phyloP scores from a whole-genome alignment of 2,888 invertebrate species.

The Agapostemon virescens region DNA sequence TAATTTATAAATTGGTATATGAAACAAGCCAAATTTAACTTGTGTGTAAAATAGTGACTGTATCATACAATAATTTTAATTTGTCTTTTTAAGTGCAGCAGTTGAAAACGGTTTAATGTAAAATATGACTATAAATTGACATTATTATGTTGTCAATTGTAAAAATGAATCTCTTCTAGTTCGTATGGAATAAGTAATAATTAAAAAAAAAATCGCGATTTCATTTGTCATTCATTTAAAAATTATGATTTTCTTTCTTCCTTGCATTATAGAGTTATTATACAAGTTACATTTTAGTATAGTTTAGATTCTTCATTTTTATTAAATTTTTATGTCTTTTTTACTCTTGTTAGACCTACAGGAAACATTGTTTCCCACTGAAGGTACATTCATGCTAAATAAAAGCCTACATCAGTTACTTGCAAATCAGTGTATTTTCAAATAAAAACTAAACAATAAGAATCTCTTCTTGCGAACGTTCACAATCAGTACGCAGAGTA shows the following conservation, averaged over 20 bases:
- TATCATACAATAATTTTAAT: too few species aligned
- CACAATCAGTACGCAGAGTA: conserved; percentile 29
- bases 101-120: too few species aligned
- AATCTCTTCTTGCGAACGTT: conserved; percentile 26
- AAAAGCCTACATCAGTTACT: neutral
- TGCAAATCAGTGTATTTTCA: conserved; percentile 45
- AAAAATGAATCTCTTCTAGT: too few species aligned
- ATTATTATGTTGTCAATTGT: too few species aligned
- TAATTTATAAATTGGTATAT: too few species aligned
- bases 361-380: neutral
- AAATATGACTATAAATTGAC: too few species aligned
- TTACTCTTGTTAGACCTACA: neutral
- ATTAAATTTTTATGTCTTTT: neutral
- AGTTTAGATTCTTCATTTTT: neutral
- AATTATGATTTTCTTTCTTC: neutral
- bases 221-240: neutral
- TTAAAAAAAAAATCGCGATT: neutral
- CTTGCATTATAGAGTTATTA: neutral
- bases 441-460: conserved; percentile 50
- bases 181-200: neutral
- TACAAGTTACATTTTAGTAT: neutral
- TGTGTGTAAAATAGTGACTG: too few species aligned
- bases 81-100: too few species aligned
- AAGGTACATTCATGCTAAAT: neutral
- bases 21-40: too few species aligned